Conservation (phyloP, 1,140 invertebrate genomes). For the Penaeus chinensis region DNA sequence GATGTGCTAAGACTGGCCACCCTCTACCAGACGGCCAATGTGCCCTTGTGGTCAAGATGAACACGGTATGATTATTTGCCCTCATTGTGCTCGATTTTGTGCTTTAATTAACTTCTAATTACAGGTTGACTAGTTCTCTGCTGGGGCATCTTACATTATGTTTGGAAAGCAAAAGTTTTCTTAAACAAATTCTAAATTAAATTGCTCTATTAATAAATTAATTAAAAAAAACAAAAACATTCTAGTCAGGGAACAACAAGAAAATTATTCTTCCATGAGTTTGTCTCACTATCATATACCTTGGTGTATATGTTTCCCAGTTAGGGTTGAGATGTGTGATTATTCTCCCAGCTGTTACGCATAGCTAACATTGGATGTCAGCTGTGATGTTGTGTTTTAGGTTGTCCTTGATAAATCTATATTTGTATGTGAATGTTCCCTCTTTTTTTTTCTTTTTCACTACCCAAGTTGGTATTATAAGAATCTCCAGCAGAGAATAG, state of each 20-base stretch:
- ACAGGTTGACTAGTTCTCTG: constrained; percentile 34
- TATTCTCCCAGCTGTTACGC: neutral
- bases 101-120: constrained; percentile 44
- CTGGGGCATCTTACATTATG: constrained; percentile 38
- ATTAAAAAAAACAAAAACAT: neutral
- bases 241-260: constrained; percentile 27
- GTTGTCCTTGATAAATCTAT: constrained; percentile 21
- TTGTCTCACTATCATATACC: constrained; percentile 46
- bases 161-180: no score
- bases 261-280: neutral
- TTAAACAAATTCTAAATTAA: no score
- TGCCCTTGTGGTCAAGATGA: constrained; percentile 51
- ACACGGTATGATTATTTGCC: constrained; percentile 47
- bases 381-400: constrained; percentile 30
- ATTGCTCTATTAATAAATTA: no score
- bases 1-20: constrained; percentile 31
- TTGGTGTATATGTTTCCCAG: constrained; percentile 38
- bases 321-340: constrained; percentile 8
- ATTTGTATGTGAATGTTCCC: constrained; percentile 1
- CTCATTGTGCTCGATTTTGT: constrained; percentile 36
- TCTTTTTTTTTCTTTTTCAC: neutral
- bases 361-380: constrained; percentile 8
- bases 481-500: constrained; percentile 40
- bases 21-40: constrained; percentile 31
- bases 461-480: constrained; percentile 14